These are phyloP conservation scores for Potamilus streckersoni DNA, from an alignment of 1,140 invertebrate genomes.

Conservation along the genomic window DNA sequence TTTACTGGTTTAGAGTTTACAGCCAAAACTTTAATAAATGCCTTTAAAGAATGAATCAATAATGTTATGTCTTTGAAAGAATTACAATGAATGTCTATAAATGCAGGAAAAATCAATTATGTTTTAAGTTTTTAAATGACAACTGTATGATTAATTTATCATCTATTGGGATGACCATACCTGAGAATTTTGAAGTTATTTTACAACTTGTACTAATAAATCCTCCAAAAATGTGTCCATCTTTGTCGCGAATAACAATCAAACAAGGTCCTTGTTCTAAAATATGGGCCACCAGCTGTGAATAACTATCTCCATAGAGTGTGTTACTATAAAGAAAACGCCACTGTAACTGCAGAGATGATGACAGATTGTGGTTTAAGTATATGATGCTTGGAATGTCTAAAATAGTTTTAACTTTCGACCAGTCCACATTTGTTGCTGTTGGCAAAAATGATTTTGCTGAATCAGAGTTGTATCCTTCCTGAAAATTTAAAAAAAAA, in stretches of 20 bases:
- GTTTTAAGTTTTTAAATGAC: neutral
- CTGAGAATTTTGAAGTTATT: conserved; percentile 77
- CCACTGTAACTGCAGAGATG: conserved; percentile 58
- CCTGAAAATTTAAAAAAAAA: conserved; percentile 15
- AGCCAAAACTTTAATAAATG: neutral
- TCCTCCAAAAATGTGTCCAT: conserved; percentile 89
- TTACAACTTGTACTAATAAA: conserved; percentile 84
- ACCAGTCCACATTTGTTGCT: conserved; percentile 47
- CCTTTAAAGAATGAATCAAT: neutral
- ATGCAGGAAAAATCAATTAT: neutral
- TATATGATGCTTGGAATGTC: conserved; percentile 52
- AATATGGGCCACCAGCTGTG: conserved; percentile 57
- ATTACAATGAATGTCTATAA: neutral
- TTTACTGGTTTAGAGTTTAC: too few species aligned
- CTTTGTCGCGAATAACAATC: conserved; percentile 74
- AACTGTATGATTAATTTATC: neutral
- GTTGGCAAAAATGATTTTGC: conserved; percentile 37
- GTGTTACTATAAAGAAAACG: conserved; percentile 61
- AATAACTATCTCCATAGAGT: conserved; percentile 65
- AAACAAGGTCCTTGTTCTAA: conserved; percentile 60
- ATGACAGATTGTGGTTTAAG: conserved; percentile 59
- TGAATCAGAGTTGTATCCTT: conserved; percentile 5
- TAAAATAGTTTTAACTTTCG: conserved; percentile 43
- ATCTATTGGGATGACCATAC: conserved; percentile 42
- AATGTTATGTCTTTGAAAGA: conserved; percentile 1